A percentile compares a stretch with the other conserved stretches of the same genome.
These are phyloP conservation scores for Bacillus rossius DNA, from an alignment of 1,140 invertebrate genomes.

Conservation along the genomic window DNA sequence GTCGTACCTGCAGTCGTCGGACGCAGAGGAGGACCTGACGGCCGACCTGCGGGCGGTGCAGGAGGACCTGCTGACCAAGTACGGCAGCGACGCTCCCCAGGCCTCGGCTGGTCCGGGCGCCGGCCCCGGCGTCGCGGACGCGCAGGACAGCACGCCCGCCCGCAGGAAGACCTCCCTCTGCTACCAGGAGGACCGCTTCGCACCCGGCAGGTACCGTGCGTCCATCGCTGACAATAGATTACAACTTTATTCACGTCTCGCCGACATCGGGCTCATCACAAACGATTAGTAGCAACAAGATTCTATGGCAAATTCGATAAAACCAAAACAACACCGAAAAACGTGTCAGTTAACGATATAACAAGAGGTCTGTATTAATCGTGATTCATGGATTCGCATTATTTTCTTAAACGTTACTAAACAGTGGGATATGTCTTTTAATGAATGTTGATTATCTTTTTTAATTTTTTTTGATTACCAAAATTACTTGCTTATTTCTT, in stretches of 20 bases:
- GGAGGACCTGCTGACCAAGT: conserved; percentile 71
- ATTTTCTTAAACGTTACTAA: too few relatives aligned
- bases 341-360: too few relatives aligned
- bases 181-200: conserved; percentile 74
- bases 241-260: not conserved
- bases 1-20: conserved; percentile 79
- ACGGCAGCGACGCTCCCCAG: conserved; percentile 34
- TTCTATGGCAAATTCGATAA: too few relatives aligned
- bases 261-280: too few relatives aligned
- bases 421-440: too few relatives aligned
- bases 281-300: not conserved
- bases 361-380: too few relatives aligned
- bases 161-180: conserved; percentile 60
- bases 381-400: too few relatives aligned
- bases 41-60: conserved; percentile 74
- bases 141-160: conserved; percentile 12
- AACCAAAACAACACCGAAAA: too few relatives aligned
- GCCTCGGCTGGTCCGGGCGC: not conserved
- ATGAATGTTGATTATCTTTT: too few relatives aligned
- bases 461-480: too few relatives aligned
- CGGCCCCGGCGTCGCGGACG: not conserved
- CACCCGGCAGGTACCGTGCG: conserved; percentile 43
- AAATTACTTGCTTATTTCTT: too few relatives aligned
- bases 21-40: conserved; percentile 63
- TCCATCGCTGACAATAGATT: not conserved